These are phyloP conservation scores for Myiozetetes cayanensis DNA, from an alignment of 2,113 vertebrate species.

Conservation along the genomic window DNA sequence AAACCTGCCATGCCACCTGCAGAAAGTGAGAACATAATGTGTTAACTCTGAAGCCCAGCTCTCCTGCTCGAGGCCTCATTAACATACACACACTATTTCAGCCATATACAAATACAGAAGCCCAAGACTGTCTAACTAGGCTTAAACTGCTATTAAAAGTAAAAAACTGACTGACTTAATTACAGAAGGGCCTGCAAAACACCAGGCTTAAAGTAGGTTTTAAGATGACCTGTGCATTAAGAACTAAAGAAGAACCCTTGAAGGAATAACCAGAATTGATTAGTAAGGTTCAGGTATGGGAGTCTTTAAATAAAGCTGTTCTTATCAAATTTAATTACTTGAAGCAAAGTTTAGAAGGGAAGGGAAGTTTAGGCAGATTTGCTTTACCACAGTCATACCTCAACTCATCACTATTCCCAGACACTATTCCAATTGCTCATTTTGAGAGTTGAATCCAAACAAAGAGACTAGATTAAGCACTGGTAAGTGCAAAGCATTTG, in stretches of 20 bases:
- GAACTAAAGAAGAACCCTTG: neutral
- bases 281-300: neutral
- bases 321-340: neutral
- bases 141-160: neutral
- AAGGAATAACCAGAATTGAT: neutral
- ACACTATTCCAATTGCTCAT: neutral
- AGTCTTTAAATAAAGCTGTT: neutral
- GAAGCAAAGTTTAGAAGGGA: neutral
- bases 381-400: neutral
- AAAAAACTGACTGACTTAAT: neutral
- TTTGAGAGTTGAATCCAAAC: neutral
- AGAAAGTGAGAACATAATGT: neutral
- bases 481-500: neutral
- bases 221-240: neutral
- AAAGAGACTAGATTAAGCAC: neutral
- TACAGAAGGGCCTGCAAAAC: neutral
- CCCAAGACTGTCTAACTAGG: neutral
- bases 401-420: neutral
- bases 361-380: neutral
- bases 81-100: neutral
- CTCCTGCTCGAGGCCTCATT: neutral
- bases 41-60: neutral
- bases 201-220: neutral
- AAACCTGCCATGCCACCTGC: conserved; percentile 97
- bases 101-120: neutral